Evolutionary conservation across 1,140 invertebrate genomes (phyloP).

Genomic region (Oedothorax gibbosus): DNA sequence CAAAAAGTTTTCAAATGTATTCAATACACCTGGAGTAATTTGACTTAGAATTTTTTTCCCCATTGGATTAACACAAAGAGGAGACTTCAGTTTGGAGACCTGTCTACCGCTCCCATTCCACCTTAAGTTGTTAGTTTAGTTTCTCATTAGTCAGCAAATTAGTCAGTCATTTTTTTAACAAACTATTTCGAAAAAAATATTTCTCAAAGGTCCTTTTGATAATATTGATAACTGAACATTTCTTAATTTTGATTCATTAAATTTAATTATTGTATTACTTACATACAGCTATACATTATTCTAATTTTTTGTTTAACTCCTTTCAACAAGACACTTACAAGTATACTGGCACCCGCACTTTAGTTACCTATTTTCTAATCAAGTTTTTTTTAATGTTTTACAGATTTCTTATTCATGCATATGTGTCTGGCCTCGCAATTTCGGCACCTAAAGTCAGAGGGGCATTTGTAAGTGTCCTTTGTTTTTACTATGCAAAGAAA

Average conservation of each 20-base stretch:
- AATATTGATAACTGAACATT: no score
- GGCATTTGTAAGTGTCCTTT: background rate
- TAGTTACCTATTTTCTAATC: background rate
- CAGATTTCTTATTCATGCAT: constrained; percentile 44
- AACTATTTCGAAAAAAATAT: no score
- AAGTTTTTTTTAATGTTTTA: constrained; percentile 1
- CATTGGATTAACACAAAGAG: no score
- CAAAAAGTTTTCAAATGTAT: no score
- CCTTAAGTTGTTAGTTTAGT: no score
- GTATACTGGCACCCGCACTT: background rate
- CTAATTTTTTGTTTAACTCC: background rate
- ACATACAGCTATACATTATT: background rate
- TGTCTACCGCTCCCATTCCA: no score
- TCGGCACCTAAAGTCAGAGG: constrained; percentile 1
- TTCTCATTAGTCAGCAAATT: no score
- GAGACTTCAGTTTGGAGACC: no score
- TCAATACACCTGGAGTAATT: no score
- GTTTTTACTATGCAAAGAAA: background rate
- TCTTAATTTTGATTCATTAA: background rate
- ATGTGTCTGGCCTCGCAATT: constrained; percentile 40
- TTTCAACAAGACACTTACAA: background rate
- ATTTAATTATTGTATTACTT: background rate
- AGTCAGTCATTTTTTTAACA: no score
- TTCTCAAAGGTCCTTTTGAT: no score
- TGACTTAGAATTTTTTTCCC: no score